phyloP scores from a whole-genome alignment of 2,888 invertebrate genomes.

The Protonemura montana region DNA sequence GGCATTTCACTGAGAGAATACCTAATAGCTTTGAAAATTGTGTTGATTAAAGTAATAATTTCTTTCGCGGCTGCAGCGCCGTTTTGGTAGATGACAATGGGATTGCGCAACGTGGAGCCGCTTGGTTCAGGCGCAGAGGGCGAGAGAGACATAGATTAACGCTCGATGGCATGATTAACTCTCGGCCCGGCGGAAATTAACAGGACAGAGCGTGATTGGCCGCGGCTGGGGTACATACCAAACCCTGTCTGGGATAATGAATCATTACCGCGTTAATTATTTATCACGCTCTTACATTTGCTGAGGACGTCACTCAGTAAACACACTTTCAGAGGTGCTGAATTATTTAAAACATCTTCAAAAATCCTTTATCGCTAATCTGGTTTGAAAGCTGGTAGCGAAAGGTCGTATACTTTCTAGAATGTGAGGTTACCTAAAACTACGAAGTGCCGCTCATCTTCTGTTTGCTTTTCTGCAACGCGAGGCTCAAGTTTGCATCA shows the following conservation, averaged over 20 bases:
- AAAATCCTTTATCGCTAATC: not conserved
- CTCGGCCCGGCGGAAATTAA: slow-evolving; percentile 26
- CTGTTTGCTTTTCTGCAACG: too few species aligned
- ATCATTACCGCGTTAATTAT: slow-evolving; percentile 25
- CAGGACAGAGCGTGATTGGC: slow-evolving; percentile 26
- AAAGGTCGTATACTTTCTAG: not conserved
- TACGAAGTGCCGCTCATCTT: too few species aligned
- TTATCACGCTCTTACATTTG: slow-evolving; percentile 7
- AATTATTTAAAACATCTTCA: not conserved
- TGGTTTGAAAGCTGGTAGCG: not conserved
- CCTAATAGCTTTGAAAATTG: not conserved
- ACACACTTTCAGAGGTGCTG: not conserved
- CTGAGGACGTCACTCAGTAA: not conserved
- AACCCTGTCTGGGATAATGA: slow-evolving; percentile 16
- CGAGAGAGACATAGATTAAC: not conserved
- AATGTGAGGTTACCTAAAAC: not conserved
- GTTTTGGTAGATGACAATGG: not conserved
- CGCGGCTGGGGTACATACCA: not conserved
- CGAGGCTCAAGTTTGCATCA: too few species aligned
- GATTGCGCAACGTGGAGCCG: not conserved
- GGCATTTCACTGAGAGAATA: slow-evolving; percentile 1
- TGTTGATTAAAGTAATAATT: slow-evolving; percentile 4
- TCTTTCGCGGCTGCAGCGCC: not conserved
- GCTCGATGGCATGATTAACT: not conserved
- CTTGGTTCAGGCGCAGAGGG: not conserved